Conservation (phyloP, 2,797 vertebrate genomes). For the Chelidonichthys spinosus region DNA sequence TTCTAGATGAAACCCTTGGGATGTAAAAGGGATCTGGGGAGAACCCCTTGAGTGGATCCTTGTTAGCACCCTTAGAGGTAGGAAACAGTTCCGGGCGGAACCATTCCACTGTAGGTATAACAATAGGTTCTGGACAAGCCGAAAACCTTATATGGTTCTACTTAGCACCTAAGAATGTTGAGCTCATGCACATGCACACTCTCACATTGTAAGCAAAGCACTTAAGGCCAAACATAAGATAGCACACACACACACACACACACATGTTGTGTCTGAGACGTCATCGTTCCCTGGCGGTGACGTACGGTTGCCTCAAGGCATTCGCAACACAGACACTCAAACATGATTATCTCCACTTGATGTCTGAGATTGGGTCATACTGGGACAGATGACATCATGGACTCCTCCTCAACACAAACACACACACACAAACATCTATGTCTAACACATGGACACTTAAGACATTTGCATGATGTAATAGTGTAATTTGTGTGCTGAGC, state of each 20-base stretch:
- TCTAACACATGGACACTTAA: constrained; percentile 10
- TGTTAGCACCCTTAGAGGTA: not conserved
- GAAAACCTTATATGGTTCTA: not conserved
- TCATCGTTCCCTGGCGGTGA: constrained; percentile 36
- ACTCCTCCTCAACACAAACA: constrained; percentile 22
- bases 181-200: constrained; percentile 35
- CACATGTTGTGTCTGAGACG: constrained; percentile 37
- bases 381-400: constrained; percentile 58
- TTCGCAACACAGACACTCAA: constrained; percentile 47
- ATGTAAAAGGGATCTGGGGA: not conserved
- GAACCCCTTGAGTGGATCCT: not conserved
- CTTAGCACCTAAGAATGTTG: not conserved
- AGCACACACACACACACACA: constrained; percentile 34
- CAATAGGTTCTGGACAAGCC: not conserved
- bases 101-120: not conserved
- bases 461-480: constrained; percentile 15
- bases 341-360: constrained; percentile 69
- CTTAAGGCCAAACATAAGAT: constrained; percentile 60
- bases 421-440: constrained; percentile 19
- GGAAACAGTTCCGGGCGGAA: not conserved
- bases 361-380: constrained; percentile 59
- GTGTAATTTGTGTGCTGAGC: constrained; percentile 22
- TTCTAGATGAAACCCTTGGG: not conserved
- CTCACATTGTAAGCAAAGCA: constrained; percentile 34
- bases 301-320: constrained; percentile 46